These are phyloP conservation scores for Brachionus rotundiformis DNA, from an alignment of 1,140 invertebrate genomes.

Conservation along the genomic window DNA sequence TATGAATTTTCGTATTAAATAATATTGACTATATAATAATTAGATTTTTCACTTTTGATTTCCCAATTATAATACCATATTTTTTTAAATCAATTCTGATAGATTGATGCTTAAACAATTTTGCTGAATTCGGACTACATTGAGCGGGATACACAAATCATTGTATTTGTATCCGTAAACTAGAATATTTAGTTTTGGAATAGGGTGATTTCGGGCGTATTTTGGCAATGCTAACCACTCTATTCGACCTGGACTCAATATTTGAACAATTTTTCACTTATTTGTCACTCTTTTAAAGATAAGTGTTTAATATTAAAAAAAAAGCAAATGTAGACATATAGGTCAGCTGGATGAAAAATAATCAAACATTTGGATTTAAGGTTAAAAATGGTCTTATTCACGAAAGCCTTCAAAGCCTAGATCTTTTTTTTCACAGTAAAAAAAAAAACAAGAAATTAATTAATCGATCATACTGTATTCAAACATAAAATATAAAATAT, in stretches of 20 bases:
- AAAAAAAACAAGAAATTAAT: constrained; percentile 1
- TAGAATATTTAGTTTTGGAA: not conserved
- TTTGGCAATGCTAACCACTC: not conserved
- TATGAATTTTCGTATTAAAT: too few species aligned
- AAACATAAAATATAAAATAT: not conserved
- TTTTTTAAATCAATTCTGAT: not conserved
- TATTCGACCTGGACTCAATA: not conserved
- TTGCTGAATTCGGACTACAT: not conserved
- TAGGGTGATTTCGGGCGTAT: not conserved
- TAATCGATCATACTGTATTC: not conserved
- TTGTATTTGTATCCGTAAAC: not conserved
- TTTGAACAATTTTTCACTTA: not conserved
- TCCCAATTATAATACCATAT: not conserved
- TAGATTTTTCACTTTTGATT: not conserved
- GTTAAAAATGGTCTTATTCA: not conserved
- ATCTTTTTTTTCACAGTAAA: constrained; percentile 1
- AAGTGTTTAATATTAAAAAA: not conserved
- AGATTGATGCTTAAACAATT: not conserved
- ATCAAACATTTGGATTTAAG: constrained; percentile 9
- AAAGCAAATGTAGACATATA: not conserved
- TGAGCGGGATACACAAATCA: not conserved
- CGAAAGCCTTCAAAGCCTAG: not conserved
- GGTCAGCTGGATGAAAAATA: not conserved
- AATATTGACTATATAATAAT: too few species aligned
- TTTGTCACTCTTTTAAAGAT: constrained; percentile 4